Evolutionary conservation across 2,888 invertebrate species (phyloP), one percentile per base, ranked within the genome.

Genomic region (Gibbula magus): DNA sequence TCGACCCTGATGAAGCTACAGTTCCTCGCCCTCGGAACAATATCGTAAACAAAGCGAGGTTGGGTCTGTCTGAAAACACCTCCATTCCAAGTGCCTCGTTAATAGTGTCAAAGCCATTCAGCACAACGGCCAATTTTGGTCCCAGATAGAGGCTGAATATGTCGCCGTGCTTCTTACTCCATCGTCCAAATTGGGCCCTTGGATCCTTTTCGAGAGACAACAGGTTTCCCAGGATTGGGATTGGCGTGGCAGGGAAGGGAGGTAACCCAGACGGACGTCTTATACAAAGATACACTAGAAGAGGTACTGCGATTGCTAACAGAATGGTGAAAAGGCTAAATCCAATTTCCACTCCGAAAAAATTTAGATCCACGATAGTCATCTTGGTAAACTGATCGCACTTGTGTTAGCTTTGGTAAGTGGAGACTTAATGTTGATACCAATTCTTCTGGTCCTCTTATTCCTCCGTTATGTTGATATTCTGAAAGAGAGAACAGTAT

Each of bases 121-220:
- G 16, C 16, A 77, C 35, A n/a, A 80, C 56, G 1, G 53, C 54
- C 25, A n/a, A 70, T 0, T 77, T 20, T 16, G n/a, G 13, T 16
- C 80, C 80, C 20, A 75, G 16, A 22, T 70, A 45, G 13, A 80
- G 39, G 52, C 39, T 70, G 45, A 52, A 80, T 10, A 80, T 7
- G 20, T 80, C 70, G 32, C 76, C 76, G 29, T 56, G 70, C 29
- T 75, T 77, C 56, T 75, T 56, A 32, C 79, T 79, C 79, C 74
- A 66, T 25, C 45, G 32, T 4, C 25, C n/a, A 0, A 79, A 20
- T 45, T 39, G 16, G 0, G 45, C 20, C 13, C 25, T 32, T 22
- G 79, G 79, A 20, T 79, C 29, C 18, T 22, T 45, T n/a, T 35
- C 22, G 18, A 79, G 10, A 8, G 66, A 61, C 25, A 74, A 66